Percentiles rank a stretch among this genome's conserved stretches.
Conservation (phyloP, 2,888 invertebrate species). For the Glyphotaelius pellucidus region DNA sequence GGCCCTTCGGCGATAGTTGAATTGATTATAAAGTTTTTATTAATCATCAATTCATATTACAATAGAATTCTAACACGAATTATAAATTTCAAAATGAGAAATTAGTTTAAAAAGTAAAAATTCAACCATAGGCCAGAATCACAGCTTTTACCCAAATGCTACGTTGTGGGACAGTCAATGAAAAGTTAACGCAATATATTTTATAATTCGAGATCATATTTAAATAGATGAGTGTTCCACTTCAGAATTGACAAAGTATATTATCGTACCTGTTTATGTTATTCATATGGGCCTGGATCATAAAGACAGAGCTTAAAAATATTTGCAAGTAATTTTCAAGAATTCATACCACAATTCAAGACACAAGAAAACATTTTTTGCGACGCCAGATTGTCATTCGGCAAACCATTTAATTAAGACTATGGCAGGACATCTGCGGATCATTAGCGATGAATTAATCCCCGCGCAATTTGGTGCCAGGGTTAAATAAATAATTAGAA, state of each 20-base stretch:
- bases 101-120: not conserved
- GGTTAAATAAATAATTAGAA: slow-evolving; percentile 28
- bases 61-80: too few species aligned
- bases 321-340: not conserved
- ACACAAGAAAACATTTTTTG: not conserved
- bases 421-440: slow-evolving; percentile 34
- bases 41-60: too few species aligned
- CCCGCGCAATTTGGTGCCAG: slow-evolving; percentile 52
- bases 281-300: too few species aligned
- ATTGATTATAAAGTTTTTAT: too few species aligned
- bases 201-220: not conserved
- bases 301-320: not conserved
- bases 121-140: not conserved
- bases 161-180: not conserved
- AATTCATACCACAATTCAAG: not conserved
- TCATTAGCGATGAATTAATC: slow-evolving; percentile 57
- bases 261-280: not conserved
- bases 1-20: too few species aligned
- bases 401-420: not conserved
- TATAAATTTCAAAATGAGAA: too few species aligned
- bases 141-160: not conserved
- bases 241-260: not conserved
- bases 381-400: not conserved
- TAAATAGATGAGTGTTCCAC: not conserved
- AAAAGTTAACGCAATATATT: not conserved